Base-by-base conservation (phyloP, 1,140 invertebrate species). In the Brachionus paranguensis region DNA sequence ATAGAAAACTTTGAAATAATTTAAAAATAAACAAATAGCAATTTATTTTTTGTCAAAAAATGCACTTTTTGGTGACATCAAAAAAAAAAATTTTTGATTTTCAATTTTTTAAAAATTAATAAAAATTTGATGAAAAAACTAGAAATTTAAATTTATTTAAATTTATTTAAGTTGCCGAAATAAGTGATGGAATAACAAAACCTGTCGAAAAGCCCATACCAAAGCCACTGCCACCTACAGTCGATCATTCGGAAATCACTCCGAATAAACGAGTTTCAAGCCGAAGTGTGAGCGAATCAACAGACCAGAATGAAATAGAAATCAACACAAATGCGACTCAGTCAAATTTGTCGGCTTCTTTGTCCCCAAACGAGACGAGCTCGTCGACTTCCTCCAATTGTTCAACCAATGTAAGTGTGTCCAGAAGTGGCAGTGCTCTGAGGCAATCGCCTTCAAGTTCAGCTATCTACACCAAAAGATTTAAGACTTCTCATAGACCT, bases 131-230 rank as follows among this genome's bases (percentile, higher is more conserved):
- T 0, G 24, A 24, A 24, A 24, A 24, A 24, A 24, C 24, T 24
- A 24, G 0, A 24, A 24, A 24, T n/a, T n/a, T n/a, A n/a, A n/a
- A n/a, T n/a, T n/a, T 45, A 78, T 27, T 55, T 17, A 24, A 37
- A 37, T 37, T 37, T 37, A 1, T 7, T 78, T 43, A 60, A 79
- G 76, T 81, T 8, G n/a, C 8, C 5, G 78, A 81, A 81, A 81
- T 81, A 41, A 68, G 43, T 45, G 78, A 81, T 47, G 78, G 78
- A 10, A 29, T 81, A 27, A 81, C 78, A 17, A 81, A 81, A 37
- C 78, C 78, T 14, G 78, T 81, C 24, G 78, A 81, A 20, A 81
- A 81, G 43, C 78, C 78, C 50, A 81, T 81, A 29, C 78, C 78
- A 6, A 81, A 81, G 20, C 78, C 78, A 41, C 27, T 81, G 12